Conservation (phyloP, 1,140 invertebrate genomes). For the Maniola jurtina region DNA sequence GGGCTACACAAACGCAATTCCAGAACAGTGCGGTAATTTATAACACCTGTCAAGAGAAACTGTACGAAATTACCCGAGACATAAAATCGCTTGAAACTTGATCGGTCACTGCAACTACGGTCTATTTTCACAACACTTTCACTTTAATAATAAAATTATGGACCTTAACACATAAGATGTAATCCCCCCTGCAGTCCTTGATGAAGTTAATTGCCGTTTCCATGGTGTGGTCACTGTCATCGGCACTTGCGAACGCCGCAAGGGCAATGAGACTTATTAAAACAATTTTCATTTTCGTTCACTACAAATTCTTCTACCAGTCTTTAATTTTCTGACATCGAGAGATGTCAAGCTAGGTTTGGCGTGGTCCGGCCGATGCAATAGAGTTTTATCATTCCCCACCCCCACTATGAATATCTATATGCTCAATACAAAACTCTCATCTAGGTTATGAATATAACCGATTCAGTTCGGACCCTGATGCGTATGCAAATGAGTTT, state of each 20-base stretch:
- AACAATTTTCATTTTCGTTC: conserved; percentile 59
- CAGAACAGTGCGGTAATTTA: conserved; percentile 25
- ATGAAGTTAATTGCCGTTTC: conserved; percentile 64
- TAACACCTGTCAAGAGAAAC: conserved; percentile 34
- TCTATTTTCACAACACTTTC: conserved; percentile 63
- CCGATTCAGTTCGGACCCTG: conserved; percentile 57
- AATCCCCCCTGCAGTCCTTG: conserved; percentile 68
- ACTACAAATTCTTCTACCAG: conserved; percentile 26
- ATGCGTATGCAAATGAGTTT: conserved; percentile 58
- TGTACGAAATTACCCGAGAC: conserved; percentile 31
- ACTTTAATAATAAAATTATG: conserved; percentile 62
- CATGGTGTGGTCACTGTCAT: conserved; percentile 62
- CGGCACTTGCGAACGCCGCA: conserved; percentile 45
- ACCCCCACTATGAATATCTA: conserved; percentile 51
- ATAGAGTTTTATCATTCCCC: conserved; percentile 71
- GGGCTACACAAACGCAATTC: conserved; percentile 2
- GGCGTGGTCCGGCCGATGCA: conserved; percentile 44
- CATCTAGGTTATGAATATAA: conserved; percentile 64
- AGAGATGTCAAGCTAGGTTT: conserved; percentile 68
- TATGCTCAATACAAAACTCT: conserved; percentile 46
- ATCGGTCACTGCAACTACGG: conserved; percentile 40
- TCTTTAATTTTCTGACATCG: conserved; percentile 57
- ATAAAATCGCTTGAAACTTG: conserved; percentile 31
- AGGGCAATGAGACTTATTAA: conserved; percentile 47
- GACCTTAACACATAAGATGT: conserved; percentile 71